Conservation (phyloP, 2,888 invertebrate species). For the Cephus pulcher region DNA sequence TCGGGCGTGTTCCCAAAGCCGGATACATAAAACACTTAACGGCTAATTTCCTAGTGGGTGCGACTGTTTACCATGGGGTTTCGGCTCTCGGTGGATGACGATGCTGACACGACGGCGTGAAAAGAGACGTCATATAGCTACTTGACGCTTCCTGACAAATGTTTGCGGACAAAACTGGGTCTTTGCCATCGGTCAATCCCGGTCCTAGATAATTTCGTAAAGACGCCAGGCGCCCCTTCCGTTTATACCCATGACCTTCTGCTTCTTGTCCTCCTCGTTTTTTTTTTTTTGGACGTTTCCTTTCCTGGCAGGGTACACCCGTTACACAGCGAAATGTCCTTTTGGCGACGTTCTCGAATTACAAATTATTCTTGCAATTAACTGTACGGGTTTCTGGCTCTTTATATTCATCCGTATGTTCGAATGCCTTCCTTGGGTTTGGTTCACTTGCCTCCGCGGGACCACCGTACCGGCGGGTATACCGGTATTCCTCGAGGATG, state of each 20-base stretch:
- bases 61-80: conserved; percentile 27
- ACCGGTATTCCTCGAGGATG: conserved; percentile 36
- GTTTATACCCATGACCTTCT: conserved; percentile 32
- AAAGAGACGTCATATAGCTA: conserved; percentile 32
- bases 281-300: conserved; percentile 39
- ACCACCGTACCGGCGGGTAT: conserved; percentile 15
- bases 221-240: conserved; percentile 49
- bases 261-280: conserved; percentile 42
- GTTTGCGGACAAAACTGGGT: conserved; percentile 23
- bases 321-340: neutral
- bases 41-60: conserved; percentile 54
- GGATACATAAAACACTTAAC: conserved; percentile 61
- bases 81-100: conserved; percentile 8
- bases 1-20: conserved; percentile 29
- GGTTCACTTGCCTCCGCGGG: neutral
- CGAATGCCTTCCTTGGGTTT: neutral
- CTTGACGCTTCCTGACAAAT: conserved; percentile 57
- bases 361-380: conserved; percentile 54
- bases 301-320: conserved; percentile 21
- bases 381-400: conserved; percentile 31
- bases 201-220: conserved; percentile 32
- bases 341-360: conserved; percentile 41
- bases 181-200: conserved; percentile 31
- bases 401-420: neutral
- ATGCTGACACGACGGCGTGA: conserved; percentile 11